Evolutionary conservation across 2,113 vertebrate genomes (phyloP).

Genomic region (Meleagris gallopavo): DNA sequence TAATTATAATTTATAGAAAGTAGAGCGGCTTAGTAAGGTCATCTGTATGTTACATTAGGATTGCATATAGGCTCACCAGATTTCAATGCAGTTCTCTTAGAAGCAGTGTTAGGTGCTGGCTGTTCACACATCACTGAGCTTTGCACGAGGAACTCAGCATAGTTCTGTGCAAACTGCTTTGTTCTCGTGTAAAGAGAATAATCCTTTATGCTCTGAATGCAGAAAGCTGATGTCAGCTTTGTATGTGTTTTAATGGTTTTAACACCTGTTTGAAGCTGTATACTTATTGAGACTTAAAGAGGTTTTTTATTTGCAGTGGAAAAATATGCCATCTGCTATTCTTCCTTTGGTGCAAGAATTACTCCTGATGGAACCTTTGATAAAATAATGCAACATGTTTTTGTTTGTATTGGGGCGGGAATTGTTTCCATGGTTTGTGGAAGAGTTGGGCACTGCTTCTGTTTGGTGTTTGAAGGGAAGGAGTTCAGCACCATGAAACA

Average conservation of each 20-base stretch:
- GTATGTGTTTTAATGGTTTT: background rate
- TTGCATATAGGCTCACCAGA: slow-evolving; percentile 30
- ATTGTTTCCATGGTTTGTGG: background rate
- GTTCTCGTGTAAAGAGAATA: slow-evolving; percentile 18
- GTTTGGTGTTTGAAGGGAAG: background rate
- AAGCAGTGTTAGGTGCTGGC: slow-evolving; percentile 39
- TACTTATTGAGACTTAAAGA: background rate
- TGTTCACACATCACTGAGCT: slow-evolving; percentile 51
- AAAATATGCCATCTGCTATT: background rate
- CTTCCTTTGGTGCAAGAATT: background rate
- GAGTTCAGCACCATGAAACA: background rate
- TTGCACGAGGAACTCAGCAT: slow-evolving; percentile 17
- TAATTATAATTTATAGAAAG: slow-evolving; percentile 76
- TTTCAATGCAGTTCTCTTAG: slow-evolving; percentile 61
- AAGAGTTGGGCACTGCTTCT: background rate
- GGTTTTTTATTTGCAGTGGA: background rate
- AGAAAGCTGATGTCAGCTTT: background rate
- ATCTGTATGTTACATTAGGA: slow-evolving; percentile 66
- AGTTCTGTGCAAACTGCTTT: background rate
- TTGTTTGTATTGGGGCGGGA: background rate
- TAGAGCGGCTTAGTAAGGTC: slow-evolving; percentile 75
- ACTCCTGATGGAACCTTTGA: background rate
- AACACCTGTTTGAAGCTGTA: background rate
- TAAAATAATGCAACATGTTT: background rate
- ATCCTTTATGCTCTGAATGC: background rate